Base-by-base conservation (phyloP, 2,888 invertebrate genomes). In the Metacarcinus magister region DNA sequence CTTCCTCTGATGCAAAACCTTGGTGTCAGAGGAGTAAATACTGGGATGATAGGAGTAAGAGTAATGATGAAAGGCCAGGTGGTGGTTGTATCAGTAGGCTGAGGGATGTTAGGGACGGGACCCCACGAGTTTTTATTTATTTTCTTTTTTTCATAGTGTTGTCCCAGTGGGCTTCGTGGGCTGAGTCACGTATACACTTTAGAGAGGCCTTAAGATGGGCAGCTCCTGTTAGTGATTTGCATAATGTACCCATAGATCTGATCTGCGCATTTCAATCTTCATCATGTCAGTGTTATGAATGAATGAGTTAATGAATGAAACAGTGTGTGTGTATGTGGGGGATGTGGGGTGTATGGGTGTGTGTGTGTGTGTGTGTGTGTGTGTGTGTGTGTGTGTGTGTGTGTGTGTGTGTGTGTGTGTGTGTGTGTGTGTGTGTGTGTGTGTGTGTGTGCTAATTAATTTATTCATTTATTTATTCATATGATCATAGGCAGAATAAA, bases 341-440 rank as follows among this genome's bases (percentile, higher is more conserved):
- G n/a, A n/a, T n/a, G n/a, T n/a, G n/a, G n/a, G n/a, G n/a, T n/a
- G n/a, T n/a, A n/a, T n/a, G n/a, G n/a, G n/a, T n/a, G n/a, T n/a
- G n/a, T n/a, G n/a, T n/a, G n/a, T n/a, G n/a, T n/a, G n/a, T n/a
- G n/a, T n/a, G n/a, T n/a, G n/a, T n/a, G n/a, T n/a, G n/a, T n/a
- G n/a, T n/a, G n/a, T 7, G n/a, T n/a, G n/a, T n/a, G 32, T 54
- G 92, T 43, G 92, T 43, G 44, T 92, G 92, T 92, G 92, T 92
- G 92, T 92, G 46, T 46, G 46, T 92, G 48, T 92, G 46, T 44
- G 82, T 94, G 44, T 94, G 82, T 94, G 82, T 75, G 75, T 75
- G 75, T 67, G 75, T 67, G 43, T 75, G 46, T 94, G 44, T 39
- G 23, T 44, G 46, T 23, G n/a, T 82, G 54, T 54, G 54, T 54